Conservation (phyloP, 2,888 invertebrate species). For the Lithophane leautieri region DNA sequence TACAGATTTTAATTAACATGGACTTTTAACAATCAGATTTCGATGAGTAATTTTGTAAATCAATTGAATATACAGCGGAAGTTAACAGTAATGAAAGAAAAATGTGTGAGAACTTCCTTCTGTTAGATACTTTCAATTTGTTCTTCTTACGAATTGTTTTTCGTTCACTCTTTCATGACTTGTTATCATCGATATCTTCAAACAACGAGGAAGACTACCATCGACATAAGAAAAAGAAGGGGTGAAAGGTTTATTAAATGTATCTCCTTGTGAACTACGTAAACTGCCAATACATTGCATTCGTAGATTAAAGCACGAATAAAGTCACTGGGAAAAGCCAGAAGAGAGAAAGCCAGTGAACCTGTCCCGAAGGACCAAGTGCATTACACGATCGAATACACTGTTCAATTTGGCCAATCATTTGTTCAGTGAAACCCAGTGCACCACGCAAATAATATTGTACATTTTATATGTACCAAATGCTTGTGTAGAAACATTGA, state of each 20-base stretch:
- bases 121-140: conserved; percentile 35
- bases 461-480: conserved; percentile 26
- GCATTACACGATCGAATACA: background rate
- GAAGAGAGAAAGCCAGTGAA: background rate
- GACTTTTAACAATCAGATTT: conserved; percentile 36
- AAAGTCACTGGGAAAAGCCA: conserved; percentile 8
- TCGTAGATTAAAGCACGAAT: conserved; percentile 2
- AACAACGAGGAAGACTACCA: background rate
- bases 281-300: background rate
- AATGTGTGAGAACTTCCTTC: conserved; percentile 46
- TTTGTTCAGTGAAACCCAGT: background rate
- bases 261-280: background rate
- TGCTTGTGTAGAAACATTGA: conserved; percentile 32
- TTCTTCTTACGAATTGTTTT: conserved; percentile 15
- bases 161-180: background rate
- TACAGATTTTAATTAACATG: conserved; percentile 27
- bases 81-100: conserved; percentile 23
- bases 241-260: background rate
- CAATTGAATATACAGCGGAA: conserved; percentile 50
- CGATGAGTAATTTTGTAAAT: conserved; percentile 36
- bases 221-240: background rate
- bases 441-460: conserved; percentile 15
- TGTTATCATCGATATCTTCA: background rate
- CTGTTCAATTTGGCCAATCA: background rate
- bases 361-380: conserved; percentile 12